Evolutionary conservation across 2,113 vertebrate species (phyloP).

Genomic region (Cynopterus brachyotis): DNA sequence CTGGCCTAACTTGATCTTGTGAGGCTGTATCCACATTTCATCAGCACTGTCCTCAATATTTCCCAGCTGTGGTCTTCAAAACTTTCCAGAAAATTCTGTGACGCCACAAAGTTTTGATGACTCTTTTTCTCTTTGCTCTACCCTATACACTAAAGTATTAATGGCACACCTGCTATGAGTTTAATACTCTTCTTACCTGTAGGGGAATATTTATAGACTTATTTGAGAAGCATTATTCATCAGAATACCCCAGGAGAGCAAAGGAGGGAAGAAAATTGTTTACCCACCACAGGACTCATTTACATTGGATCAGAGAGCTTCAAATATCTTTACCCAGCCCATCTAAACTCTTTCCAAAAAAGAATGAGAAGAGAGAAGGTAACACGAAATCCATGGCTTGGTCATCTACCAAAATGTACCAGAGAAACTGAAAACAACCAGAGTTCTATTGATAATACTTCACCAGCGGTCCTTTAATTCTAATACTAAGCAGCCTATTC

Average conservation of each 20-base stretch:
- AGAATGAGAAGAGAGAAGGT: constrained; percentile 60
- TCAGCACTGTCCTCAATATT: background rate
- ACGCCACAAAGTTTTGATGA: background rate
- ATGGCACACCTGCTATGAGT: constrained; percentile 60
- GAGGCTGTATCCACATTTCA: background rate
- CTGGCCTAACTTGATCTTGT: background rate
- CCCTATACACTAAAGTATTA: background rate
- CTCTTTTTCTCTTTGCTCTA: constrained; percentile 12
- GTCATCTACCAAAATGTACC: constrained; percentile 53
- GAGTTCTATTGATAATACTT: background rate
- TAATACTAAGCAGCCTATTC: background rate
- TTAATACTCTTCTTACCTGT: constrained; percentile 56
- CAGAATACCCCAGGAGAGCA: constrained; percentile 62
- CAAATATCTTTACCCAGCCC: constrained; percentile 62
- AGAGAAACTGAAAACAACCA: constrained; percentile 17
- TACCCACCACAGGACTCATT: constrained; percentile 73
- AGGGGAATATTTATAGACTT: constrained; percentile 54
- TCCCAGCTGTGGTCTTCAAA: background rate
- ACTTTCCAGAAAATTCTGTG: constrained; percentile 42
- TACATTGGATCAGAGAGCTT: constrained; percentile 71
- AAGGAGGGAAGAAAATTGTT: constrained; percentile 64
- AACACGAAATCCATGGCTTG: constrained; percentile 69
- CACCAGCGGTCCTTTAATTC: background rate
- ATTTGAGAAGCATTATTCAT: constrained; percentile 70
- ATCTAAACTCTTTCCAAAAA: constrained; percentile 67